Base-by-base conservation (phyloP, 2,797 vertebrate species). In the Macrochelys suwanniensis region DNA sequence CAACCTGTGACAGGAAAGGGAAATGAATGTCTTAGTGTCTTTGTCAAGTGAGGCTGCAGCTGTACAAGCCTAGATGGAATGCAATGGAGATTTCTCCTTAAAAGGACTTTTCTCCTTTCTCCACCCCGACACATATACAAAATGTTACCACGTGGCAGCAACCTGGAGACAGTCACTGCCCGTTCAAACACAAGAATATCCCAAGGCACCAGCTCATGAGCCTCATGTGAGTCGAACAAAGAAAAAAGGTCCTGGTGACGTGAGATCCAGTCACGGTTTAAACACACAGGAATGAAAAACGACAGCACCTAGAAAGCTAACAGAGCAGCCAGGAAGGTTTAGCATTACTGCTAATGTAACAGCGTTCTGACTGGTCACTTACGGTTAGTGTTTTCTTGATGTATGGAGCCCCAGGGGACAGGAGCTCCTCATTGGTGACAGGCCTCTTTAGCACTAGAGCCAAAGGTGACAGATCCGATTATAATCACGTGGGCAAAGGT, bases 311-410 rank as follows among this genome's bases (percentile, higher is more conserved):
- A 88, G 84, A 87, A 95, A 91, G 26, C 13, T 59, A 71, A 5
- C 78, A 85, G 61, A 84, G 49, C 83, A 25, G 51, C 4, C 77
- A 45, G 28, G 42, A 33, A 49, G 76, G 42, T 17, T 89, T 21
- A 1, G 3, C 3, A 15, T 45, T 19, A 45, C 11, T 33, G 83
- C 21, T 19, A 33, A 45, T 53, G 90, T 89, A 93, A 33, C 19
- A n/a, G 84, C 74, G 5, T 1, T 47, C 1, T 1, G 57, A 33
- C 0, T 5, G 89, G 89, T 91, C 94, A 93, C 99, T 98, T 96
- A 99, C 99, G 59, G 98, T 99, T 84, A 99, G 95, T 0, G 98
- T 98, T 98, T 96, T 99, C 97, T 98, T 99, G 94, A 98, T 89
- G 88, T 99, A 99, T 1, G 98, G 98, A n/a, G 98, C 98, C 56